A percentile compares a stretch with the other conserved stretches of the same genome.
phyloP scores from a whole-genome alignment of 2,888 invertebrate genomes.

The Hirtodrosophila histrioides region DNA sequence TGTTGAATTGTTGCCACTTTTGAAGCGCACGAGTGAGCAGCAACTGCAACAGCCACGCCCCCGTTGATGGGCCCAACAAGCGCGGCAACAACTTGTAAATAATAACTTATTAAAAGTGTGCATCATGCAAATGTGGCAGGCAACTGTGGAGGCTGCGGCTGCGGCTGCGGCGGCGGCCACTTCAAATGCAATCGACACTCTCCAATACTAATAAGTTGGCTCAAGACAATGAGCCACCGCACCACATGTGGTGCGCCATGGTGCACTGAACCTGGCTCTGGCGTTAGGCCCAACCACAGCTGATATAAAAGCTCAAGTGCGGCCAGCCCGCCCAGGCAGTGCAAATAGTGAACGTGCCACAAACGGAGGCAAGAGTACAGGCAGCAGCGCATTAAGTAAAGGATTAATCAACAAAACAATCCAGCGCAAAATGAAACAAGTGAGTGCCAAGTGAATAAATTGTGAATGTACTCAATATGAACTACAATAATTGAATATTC shows the following conservation, averaged over 20 bases:
- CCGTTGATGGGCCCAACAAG: constrained; percentile 9
- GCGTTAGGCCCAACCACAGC: not conserved
- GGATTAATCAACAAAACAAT: constrained; percentile 39
- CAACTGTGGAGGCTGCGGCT: constrained; percentile 57
- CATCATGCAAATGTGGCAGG: constrained; percentile 64
- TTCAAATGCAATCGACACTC: constrained; percentile 45
- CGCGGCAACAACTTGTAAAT: constrained; percentile 55
- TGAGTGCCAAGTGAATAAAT: constrained; percentile 48
- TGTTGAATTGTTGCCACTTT: constrained; percentile 56
- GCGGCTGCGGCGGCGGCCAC: constrained; percentile 35
- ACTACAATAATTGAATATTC: not conserved
- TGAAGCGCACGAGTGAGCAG: constrained; percentile 59
- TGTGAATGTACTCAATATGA: constrained; percentile 6
- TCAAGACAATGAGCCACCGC: constrained; percentile 11
- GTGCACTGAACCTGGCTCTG: constrained; percentile 70
- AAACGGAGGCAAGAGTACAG: constrained; percentile 41
- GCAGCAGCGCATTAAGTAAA: constrained; percentile 16
- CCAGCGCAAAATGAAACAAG: constrained; percentile 50
- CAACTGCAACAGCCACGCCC: constrained; percentile 38
- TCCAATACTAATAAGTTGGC: constrained; percentile 21
- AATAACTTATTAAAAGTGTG: constrained; percentile 59
- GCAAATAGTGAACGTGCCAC: constrained; percentile 48
- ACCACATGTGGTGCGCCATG: constrained; percentile 48
- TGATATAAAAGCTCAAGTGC: constrained; percentile 59
- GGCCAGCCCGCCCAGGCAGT: constrained; percentile 59